These are phyloP conservation scores for Pyxicephalus adspersus DNA, from an alignment of 2,113 vertebrate genomes.

Conservation along the genomic window DNA sequence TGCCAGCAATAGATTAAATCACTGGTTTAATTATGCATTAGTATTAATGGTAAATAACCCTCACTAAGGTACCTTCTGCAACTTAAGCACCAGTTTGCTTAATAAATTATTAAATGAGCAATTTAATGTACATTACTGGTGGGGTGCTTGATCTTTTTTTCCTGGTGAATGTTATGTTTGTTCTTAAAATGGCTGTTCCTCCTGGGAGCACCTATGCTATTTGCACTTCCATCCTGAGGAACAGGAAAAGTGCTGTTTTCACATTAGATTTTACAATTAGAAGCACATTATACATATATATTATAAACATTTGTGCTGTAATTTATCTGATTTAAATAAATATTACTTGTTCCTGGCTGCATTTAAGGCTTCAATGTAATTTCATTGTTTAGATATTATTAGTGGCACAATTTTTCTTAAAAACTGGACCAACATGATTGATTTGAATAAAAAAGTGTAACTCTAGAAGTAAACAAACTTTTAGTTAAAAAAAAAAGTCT, in stretches of 20 bases:
- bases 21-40: constrained; percentile 50
- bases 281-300: too few relatives aligned
- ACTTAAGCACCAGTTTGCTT: constrained; percentile 14
- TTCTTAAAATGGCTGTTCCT: neutral
- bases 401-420: too few relatives aligned
- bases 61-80: constrained; percentile 24
- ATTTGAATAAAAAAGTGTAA: too few relatives aligned
- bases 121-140: constrained; percentile 27
- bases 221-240: neutral
- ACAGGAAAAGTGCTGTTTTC: neutral
- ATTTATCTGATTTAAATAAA: too few relatives aligned
- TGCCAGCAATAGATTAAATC: constrained; percentile 44
- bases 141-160: constrained; percentile 16
- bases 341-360: too few relatives aligned
- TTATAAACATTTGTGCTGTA: too few relatives aligned
- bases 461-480: too few relatives aligned
- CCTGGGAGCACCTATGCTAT: neutral
- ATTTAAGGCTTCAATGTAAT: too few relatives aligned
- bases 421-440: too few relatives aligned
- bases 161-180: constrained; percentile 1
- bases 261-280: too few relatives aligned
- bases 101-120: constrained; percentile 42
- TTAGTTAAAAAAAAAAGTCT: too few relatives aligned
- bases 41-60: constrained; percentile 35
- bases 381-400: too few relatives aligned